Percentiles rank a stretch among this genome's conserved stretches.
phyloP scores from a whole-genome alignment of 2,888 invertebrate genomes.

The Drosophila multiciliata region DNA sequence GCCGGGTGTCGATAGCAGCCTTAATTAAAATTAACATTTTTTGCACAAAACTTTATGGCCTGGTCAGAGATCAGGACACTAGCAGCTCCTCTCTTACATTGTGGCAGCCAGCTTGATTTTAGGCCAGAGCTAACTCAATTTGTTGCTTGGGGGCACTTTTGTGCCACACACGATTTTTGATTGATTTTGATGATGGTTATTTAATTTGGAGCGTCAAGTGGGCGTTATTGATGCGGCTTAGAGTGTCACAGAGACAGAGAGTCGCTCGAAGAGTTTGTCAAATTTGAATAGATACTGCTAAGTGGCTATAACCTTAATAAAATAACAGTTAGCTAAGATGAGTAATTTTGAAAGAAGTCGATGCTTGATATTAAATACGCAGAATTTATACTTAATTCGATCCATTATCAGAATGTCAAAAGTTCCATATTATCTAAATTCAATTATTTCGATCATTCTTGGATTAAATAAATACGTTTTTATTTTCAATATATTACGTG shows the following conservation, averaged over 20 bases:
- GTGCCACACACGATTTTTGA: conserved; percentile 47
- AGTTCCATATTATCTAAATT: background rate
- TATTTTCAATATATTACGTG: background rate
- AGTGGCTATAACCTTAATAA: background rate
- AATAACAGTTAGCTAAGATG: background rate
- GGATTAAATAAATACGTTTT: background rate
- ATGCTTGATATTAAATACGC: background rate
- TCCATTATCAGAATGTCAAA: background rate
- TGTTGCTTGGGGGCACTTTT: conserved; percentile 33
- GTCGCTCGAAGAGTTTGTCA: conserved; percentile 17
- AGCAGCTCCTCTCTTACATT: conserved; percentile 48
- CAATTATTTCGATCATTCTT: background rate
- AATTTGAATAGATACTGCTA: background rate
- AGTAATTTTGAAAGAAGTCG: background rate
- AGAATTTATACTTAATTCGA: too few relatives aligned
- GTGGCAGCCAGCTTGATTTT: conserved; percentile 67
- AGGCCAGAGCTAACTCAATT: conserved; percentile 78
- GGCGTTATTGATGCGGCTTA: conserved; percentile 73
- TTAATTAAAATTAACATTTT: conserved; percentile 81
- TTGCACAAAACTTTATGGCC: conserved; percentile 67
- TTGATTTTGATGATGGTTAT: conserved; percentile 79
- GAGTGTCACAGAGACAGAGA: conserved; percentile 31
- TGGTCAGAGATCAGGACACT: conserved; percentile 37
- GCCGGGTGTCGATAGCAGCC: conserved; percentile 77
- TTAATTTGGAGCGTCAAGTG: conserved; percentile 77